phyloP scores from a whole-genome alignment of 2,888 invertebrate species.

The Papilio demoleus region DNA sequence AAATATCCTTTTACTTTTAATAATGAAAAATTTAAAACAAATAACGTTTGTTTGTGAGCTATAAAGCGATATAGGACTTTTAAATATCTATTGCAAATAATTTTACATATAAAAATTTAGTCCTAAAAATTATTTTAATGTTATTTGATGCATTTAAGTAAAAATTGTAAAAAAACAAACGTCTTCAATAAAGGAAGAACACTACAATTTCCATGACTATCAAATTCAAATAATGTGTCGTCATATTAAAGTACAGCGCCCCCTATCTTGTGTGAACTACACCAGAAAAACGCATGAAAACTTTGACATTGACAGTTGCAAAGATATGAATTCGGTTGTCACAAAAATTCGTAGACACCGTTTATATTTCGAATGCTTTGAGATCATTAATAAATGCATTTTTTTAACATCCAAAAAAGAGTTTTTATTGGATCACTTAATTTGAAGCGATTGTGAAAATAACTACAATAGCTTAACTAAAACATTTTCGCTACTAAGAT shows the following conservation, averaged over 20 bases:
- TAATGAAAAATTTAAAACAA: no score
- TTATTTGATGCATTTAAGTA: slow-evolving; percentile 14
- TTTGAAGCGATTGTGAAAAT: slow-evolving; percentile 42
- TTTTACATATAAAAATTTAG: slow-evolving; percentile 1
- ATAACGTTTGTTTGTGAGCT: not conserved
- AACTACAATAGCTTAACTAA: slow-evolving; percentile 54
- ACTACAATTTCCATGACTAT: no score
- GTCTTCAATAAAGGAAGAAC: slow-evolving; percentile 47
- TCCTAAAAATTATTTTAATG: slow-evolving; percentile 22
- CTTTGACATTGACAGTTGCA: no score
- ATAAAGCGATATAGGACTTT: not conserved
- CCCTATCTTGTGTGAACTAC: no score
- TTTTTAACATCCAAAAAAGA: slow-evolving; percentile 51
- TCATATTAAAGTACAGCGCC: no score
- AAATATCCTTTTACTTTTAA: not conserved
- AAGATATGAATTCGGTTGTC: no score
- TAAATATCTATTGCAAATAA: not conserved
- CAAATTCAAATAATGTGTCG: no score
- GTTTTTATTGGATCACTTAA: slow-evolving; percentile 55
- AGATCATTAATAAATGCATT: slow-evolving; percentile 81
- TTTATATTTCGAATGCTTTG: slow-evolving; percentile 61
- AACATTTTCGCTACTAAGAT: slow-evolving; percentile 55
- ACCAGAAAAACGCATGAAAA: no score
- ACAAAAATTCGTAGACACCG: no score
- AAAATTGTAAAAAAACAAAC: slow-evolving; percentile 40